Base-by-base conservation (phyloP, 2,888 invertebrate species). In the Lochmaea crataegi region DNA sequence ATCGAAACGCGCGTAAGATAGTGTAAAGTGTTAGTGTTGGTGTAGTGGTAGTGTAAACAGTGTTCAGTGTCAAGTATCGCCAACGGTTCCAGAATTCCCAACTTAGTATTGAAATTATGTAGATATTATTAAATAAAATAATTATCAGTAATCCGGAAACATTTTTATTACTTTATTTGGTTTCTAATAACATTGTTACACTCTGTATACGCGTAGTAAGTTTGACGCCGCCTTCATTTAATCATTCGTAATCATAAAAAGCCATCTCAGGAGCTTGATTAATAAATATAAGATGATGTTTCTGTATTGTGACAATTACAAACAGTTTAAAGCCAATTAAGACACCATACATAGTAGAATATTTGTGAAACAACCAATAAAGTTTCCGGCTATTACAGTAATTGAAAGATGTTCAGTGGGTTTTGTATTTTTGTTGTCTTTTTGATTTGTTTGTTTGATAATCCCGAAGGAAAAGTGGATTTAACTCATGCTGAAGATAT, bases 401-500 rank as follows among this genome's bases (percentile, higher is more conserved):
- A 71, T 48, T 51, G 68, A 61, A 65, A 67, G 48, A 72, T 65
- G 71, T 14, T 51, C 12, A 61, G 65, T 56, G 12, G 22, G 7
- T 56, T 18, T 56, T 68, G 68, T 48, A 61, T 71, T 38, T 48
- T 67, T 18, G 42, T 73, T 64, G 61, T 60, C 14, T 26, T 58
- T 14, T 60, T 48, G 51, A 14, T 18, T 14, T 60, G 41, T 41
- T n/a, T 18, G 14, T 16, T 63, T 42, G 42, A 63, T 42, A 12
- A 18, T 18, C 2, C 42, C 16, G 65, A 57, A 41, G 38, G 26
- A 14, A 57, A 26, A 16, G 71, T 74, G 32, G 77, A 77, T 68
- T 69, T 78, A 48, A 65, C 69, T 14, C 68, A 75, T 56, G 76
- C 73, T 32, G 75, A 74, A 65, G 75, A 79, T 57, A 74, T 77